Conservation (phyloP, 2,888 invertebrate species). For the Baronia brevicornis region DNA sequence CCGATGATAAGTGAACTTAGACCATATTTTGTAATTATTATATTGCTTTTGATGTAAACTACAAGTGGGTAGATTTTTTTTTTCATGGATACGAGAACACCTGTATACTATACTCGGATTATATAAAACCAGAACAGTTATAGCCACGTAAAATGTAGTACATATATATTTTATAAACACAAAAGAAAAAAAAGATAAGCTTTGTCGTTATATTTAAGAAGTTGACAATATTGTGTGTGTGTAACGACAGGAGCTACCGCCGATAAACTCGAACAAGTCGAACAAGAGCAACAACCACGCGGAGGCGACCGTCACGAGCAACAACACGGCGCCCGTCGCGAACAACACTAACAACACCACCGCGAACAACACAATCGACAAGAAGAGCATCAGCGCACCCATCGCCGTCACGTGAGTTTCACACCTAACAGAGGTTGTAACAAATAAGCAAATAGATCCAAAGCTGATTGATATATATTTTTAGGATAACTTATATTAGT, state of each 20-base stretch:
- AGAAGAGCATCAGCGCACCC: conserved; percentile 68
- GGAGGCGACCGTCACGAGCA: conserved; percentile 32
- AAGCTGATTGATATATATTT: no score
- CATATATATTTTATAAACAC: conserved; percentile 7
- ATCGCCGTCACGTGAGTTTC: conserved; percentile 66
- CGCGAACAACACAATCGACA: conserved; percentile 61
- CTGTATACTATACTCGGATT: conserved; percentile 19
- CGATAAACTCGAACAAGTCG: conserved; percentile 59
- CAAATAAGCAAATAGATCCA: no score
- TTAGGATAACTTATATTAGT: no score
- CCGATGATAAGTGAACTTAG: no score
- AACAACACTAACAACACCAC: conserved; percentile 39
- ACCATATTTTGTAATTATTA: no score
- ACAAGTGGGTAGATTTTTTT: no score
- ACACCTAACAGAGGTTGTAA: neutral
- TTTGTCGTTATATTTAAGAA: conserved; percentile 5
- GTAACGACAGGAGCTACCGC: conserved; percentile 56
- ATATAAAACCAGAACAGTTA: conserved; percentile 4
- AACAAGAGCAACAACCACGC: conserved; percentile 38
- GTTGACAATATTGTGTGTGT: conserved; percentile 14
- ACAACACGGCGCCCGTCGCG: conserved; percentile 38
- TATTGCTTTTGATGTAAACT: no score
- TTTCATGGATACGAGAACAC: no score
- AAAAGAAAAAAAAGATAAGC: conserved; percentile 1
- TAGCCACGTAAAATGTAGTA: conserved; percentile 12